Percentiles rank a stretch among this genome's conserved stretches.
Evolutionary conservation across 1,140 invertebrate species (phyloP).

Genomic region (Drosophila equinoxialis): DNA sequence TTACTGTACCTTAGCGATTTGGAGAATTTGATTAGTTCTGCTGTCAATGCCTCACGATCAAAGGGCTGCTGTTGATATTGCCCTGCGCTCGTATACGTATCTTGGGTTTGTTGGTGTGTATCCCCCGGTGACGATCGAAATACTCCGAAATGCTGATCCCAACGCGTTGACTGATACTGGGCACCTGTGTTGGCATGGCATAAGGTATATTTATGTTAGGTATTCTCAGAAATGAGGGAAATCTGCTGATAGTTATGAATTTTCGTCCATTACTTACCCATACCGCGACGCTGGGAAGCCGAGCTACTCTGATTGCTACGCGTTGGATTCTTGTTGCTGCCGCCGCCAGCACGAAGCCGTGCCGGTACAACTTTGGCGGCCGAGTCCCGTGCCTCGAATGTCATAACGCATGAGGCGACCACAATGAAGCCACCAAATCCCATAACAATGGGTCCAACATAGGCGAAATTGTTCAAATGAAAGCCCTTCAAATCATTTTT

Average conservation of each 20-base stretch:
- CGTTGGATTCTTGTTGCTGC: slow-evolving; percentile 72
- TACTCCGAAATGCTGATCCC: slow-evolving; percentile 87
- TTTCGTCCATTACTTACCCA: slow-evolving; percentile 68
- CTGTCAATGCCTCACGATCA: slow-evolving; percentile 86
- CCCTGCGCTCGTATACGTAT: slow-evolving; percentile 15
- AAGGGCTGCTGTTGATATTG: slow-evolving; percentile 68
- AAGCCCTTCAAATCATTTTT: slow-evolving; percentile 92
- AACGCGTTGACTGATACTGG: slow-evolving; percentile 84
- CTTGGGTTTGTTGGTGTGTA: slow-evolving; percentile 63
- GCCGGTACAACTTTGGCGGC: slow-evolving; percentile 94
- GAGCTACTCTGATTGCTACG: slow-evolving; percentile 82
- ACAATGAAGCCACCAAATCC: slow-evolving; percentile 96
- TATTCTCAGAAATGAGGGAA: too few species aligned
- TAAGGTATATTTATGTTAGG: too few species aligned
- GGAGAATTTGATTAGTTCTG: slow-evolving; percentile 89
- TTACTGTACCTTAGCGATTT: slow-evolving; percentile 84
- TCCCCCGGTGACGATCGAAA: slow-evolving; percentile 85
- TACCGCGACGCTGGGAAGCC: slow-evolving; percentile 79
- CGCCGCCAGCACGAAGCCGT: slow-evolving; percentile 85
- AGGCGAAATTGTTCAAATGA: slow-evolving; percentile 94
- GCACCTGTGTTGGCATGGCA: slow-evolving; percentile 44
- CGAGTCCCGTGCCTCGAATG: slow-evolving; percentile 94
- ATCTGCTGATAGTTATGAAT: too few species aligned
- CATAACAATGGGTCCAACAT: slow-evolving; percentile 96
- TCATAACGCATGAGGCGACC: slow-evolving; percentile 97